Evolutionary conservation across 1,140 invertebrate genomes (phyloP).

Genomic region (Leptinotarsa texana): DNA sequence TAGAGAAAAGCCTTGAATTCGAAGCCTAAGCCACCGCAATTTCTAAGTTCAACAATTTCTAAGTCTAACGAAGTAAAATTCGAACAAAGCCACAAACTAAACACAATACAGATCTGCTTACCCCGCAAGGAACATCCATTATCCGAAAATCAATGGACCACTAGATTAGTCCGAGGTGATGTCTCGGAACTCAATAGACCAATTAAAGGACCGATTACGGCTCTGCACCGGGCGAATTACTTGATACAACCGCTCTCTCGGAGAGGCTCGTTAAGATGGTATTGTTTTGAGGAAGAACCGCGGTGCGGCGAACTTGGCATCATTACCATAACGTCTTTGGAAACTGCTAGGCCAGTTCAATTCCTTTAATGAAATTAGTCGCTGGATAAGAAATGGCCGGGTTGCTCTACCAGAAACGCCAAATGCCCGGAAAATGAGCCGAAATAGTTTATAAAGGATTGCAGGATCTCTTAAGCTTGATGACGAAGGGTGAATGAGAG

Average conservation of each 20-base stretch:
- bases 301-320: conserved; percentile 9
- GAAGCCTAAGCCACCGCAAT: conserved; percentile 6
- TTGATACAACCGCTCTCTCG: conserved; percentile 38
- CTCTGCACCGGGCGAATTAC: conserved; percentile 36
- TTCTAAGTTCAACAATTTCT: conserved; percentile 33
- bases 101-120: conserved; percentile 54
- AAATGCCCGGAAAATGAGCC: not conserved
- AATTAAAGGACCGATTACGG: conserved; percentile 44
- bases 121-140: conserved; percentile 52
- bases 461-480: too few species aligned
- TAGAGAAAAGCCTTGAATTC: too few species aligned
- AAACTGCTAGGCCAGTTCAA: conserved; percentile 16
- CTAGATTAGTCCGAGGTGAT: conserved; percentile 49
- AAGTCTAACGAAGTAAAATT: conserved; percentile 52
- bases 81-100: conserved; percentile 51
- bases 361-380: conserved; percentile 1
- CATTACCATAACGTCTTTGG: conserved; percentile 26
- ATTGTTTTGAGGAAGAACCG: conserved; percentile 31
- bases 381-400: not conserved
- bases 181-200: conserved; percentile 49
- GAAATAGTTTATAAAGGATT: conserved; percentile 1
- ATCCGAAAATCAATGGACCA: conserved; percentile 53
- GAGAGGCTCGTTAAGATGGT: conserved; percentile 35
- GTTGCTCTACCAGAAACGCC: not conserved
- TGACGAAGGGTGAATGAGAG: too few species aligned